Percentiles rank a stretch among this genome's conserved stretches.
These are phyloP conservation scores for Heliconius eleuchia DNA, from an alignment of 1,140 invertebrate genomes.

Conservation along the genomic window DNA sequence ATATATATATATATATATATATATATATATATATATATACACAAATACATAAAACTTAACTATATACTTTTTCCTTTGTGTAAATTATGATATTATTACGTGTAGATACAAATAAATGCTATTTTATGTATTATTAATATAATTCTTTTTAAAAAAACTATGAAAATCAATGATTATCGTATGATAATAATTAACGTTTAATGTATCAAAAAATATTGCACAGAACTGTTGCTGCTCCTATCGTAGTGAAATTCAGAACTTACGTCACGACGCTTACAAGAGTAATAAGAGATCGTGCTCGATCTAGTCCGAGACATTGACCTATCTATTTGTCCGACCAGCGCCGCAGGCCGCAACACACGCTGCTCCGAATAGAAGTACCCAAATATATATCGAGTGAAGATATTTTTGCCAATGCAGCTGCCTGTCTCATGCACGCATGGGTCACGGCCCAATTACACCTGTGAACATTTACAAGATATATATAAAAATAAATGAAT, in stretches of 20 bases:
- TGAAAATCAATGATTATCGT: too few species aligned
- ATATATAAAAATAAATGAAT: neutral
- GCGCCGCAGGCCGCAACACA: slow-evolving; percentile 48
- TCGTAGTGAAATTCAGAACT: neutral
- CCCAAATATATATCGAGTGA: slow-evolving; percentile 61
- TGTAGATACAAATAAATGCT: too few species aligned
- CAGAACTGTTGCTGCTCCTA: neutral
- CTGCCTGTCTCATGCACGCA: slow-evolving; percentile 53
- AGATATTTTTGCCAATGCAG: slow-evolving; percentile 60
- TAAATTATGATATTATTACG: too few species aligned
- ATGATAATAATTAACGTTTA: neutral
- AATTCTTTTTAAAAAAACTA: too few species aligned
- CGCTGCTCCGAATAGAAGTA: slow-evolving; percentile 38
- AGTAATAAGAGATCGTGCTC: slow-evolving; percentile 37
- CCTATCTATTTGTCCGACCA: slow-evolving; percentile 62
- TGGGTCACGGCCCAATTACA: slow-evolving; percentile 31
- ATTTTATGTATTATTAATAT: too few species aligned
- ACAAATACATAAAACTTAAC: too few species aligned
- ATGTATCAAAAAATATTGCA: neutral
- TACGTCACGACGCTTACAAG: slow-evolving; percentile 33
- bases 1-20: too few species aligned
- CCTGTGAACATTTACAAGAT: neutral
- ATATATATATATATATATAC: too few species aligned
- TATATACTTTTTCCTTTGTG: too few species aligned
- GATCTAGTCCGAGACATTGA: slow-evolving; percentile 67